Evolutionary conservation across 1,140 invertebrate species (phyloP).

Genomic region (Leptoteleia sp.): DNA sequence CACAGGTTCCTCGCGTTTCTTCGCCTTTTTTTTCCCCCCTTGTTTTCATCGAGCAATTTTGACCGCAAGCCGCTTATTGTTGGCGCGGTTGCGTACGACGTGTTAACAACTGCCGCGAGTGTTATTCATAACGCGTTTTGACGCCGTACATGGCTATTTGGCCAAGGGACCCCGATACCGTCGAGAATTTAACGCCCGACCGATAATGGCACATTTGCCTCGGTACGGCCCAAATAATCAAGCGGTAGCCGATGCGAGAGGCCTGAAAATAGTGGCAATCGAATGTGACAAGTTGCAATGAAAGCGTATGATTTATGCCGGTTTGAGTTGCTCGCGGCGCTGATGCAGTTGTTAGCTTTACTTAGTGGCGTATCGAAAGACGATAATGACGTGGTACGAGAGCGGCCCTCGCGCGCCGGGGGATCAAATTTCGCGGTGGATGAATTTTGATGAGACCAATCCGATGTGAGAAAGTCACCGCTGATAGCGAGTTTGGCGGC

Average conservation of each 20-base stretch:
- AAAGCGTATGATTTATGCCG: slow-evolving; percentile 26
- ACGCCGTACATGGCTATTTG: slow-evolving; percentile 52
- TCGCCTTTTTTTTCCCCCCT: slow-evolving; percentile 8
- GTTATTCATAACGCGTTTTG: slow-evolving; percentile 43
- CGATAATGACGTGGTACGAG: slow-evolving; percentile 21
- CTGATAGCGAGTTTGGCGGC: no score
- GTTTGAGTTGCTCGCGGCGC: slow-evolving; percentile 2
- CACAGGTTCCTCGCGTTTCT: not conserved
- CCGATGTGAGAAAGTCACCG: not conserved
- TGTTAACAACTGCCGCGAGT: slow-evolving; percentile 49
- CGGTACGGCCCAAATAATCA: slow-evolving; percentile 22
- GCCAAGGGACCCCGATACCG: slow-evolving; percentile 8
- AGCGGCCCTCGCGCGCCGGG: not conserved
- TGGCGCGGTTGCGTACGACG: slow-evolving; percentile 30
- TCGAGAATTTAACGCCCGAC: slow-evolving; percentile 14
- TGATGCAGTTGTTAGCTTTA: slow-evolving; percentile 38
- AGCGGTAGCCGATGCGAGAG: slow-evolving; percentile 7
- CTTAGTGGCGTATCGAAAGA: slow-evolving; percentile 36
- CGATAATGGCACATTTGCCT: slow-evolving; percentile 21
- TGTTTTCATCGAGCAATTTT: slow-evolving; percentile 3
- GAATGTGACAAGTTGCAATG: slow-evolving; percentile 38
- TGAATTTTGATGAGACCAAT: slow-evolving; percentile 1
- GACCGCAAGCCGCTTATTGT: slow-evolving; percentile 33
- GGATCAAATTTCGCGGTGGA: not conserved
- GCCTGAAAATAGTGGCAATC: not conserved